Evolutionary conservation across 2,888 invertebrate genomes (phyloP).

Genomic region (Chydorus sphaericus): DNA sequence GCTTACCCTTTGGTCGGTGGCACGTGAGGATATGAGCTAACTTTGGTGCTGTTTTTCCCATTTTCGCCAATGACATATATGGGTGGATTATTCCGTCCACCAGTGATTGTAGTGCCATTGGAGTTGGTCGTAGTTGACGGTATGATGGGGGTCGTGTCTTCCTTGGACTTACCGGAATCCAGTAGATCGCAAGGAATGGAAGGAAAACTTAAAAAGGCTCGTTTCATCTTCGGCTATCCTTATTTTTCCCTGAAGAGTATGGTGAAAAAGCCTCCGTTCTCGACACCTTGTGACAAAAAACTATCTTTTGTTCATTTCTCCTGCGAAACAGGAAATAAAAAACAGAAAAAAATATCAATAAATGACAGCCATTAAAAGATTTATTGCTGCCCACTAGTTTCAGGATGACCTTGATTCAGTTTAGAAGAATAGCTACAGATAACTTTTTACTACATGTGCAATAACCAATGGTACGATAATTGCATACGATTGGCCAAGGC

Average conservation of each 20-base stretch:
- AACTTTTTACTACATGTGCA: no score
- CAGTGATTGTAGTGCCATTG: background rate
- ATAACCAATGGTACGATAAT: no score
- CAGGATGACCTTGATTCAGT: no score
- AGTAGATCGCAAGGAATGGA: slow-evolving; percentile 1
- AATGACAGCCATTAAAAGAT: no score
- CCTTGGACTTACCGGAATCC: background rate
- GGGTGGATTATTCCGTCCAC: no score
- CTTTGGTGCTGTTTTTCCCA: background rate
- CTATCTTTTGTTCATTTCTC: background rate
- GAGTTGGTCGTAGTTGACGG: background rate
- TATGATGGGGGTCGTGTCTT: background rate
- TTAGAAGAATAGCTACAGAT: no score
- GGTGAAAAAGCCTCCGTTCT: background rate
- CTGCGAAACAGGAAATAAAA: background rate
- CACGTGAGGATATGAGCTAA: background rate
- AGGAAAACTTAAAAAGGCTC: background rate
- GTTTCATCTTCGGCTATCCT: background rate
- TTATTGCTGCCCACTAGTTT: no score
- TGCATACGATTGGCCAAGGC: no score
- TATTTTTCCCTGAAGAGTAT: background rate
- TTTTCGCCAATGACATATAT: background rate
- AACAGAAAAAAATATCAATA: no score
- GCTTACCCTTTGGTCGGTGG: background rate
- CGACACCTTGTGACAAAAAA: background rate